Base-by-base conservation (phyloP, 2,797 vertebrate genomes). In the Aselliscus stoliczkanus region DNA sequence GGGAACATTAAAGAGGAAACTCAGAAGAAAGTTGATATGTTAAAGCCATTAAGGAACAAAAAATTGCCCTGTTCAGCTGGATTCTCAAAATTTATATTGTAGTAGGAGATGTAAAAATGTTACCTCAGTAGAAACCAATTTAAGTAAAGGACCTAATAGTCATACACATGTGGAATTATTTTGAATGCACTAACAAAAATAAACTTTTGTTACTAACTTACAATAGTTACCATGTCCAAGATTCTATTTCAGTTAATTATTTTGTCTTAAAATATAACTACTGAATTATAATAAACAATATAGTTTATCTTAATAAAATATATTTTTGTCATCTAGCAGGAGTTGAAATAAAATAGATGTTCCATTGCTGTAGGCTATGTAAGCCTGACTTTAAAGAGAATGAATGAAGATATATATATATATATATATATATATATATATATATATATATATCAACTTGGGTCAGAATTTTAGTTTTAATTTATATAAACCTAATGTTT, bases 401-500 rank as follows among this genome's bases (percentile, higher is more conserved):
- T 97, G 96, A 97, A 98, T 96, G 80, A 97, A 95, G 37, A 93
- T 97, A 95, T 94, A 42, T 42, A 42, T 42, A 9, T 96, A 89
- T 97, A 52, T 42, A 94, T 96, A 3, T 58, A n/a, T 88, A 90
- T 50, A 50, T 13, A 50, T 13, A 50, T 50, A 50, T 50, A 13
- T 50, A 13, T 50, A 50, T 97, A 96, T 98, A 93, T 97, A 96
- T 98, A 92, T 97, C 95, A 98, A 79, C 67, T 73, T 96, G 89
- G 31, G 47, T 93, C 97, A 97, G 96, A 97, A 97, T 73, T 97
- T 97, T 96, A 93, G 60, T 97, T 96, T 97, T 75, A 87, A 29
- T 97, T 96, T 96, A 95, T 42, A 65, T 64, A 91, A 82, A 58
- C 23, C 83, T 79, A 60, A 79, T 94, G 82, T 97, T 80, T 97